A percentile compares a stretch with the other conserved stretches of the same genome.
These are phyloP conservation scores for Temnopleurus reevesii DNA, from an alignment of 53 echinoderm and acorn worm species.

Conservation along the genomic window DNA sequence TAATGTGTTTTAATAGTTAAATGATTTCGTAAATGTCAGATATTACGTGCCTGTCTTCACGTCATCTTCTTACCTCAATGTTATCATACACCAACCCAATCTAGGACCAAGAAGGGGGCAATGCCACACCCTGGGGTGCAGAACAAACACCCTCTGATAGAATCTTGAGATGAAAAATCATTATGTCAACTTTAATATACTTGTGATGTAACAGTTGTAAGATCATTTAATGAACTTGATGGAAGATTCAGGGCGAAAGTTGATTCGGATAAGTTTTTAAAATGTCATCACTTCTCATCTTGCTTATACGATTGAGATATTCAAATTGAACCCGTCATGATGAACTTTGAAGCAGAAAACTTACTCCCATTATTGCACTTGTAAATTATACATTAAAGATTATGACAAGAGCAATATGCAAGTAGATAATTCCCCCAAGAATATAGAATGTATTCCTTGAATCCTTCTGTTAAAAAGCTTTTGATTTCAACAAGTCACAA, in stretches of 20 bases:
- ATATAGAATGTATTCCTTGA: no score
- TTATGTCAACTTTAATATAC: conserved; percentile 30
- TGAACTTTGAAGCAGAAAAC: not conserved
- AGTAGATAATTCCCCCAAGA: no score
- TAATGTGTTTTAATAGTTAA: not conserved
- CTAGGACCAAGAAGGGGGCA: not conserved
- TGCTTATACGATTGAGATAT: not conserved
- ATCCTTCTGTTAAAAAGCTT: no score
- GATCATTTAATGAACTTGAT: conserved; percentile 4
- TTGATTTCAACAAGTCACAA: no score
- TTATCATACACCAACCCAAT: not conserved
- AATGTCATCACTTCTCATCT: conserved; percentile 16
- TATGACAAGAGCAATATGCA: no score
- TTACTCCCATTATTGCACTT: not conserved
- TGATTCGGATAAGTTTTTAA: not conserved
- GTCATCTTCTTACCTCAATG: not conserved
- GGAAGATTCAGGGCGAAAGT: not conserved
- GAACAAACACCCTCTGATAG: not conserved
- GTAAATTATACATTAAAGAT: no score
- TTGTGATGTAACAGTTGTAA: conserved; percentile 25
- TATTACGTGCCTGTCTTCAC: conserved; percentile 4
- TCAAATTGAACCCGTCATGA: not conserved
- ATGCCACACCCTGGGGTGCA: conserved; percentile 25
- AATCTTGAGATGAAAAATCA: not conserved
- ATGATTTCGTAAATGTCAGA: not conserved